phyloP scores from a whole-genome alignment of 2,113 vertebrate species.

The Fulica atra region DNA sequence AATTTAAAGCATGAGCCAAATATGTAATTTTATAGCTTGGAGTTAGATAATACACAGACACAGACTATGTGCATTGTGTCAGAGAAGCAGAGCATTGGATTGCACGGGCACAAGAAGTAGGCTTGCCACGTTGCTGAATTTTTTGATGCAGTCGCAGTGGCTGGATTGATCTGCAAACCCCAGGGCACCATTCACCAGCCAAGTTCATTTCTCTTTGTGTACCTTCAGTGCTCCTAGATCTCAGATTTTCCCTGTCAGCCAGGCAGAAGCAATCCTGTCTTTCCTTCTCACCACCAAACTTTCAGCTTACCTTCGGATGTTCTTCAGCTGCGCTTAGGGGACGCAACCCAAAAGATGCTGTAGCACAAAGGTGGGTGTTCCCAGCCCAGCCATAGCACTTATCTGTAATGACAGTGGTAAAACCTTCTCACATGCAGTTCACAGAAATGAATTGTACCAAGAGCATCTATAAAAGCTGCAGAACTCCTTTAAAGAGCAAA shows the following conservation, averaged over 20 bases:
- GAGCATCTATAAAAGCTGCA: background rate
- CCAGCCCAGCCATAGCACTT: background rate
- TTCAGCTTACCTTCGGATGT: conserved; percentile 22
- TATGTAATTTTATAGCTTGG: conserved; percentile 10
- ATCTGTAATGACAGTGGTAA: background rate
- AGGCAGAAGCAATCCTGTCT: conserved; percentile 15
- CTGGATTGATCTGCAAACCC: conserved; percentile 41
- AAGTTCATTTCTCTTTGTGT: conserved; percentile 3
- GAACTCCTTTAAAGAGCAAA: conserved; percentile 2
- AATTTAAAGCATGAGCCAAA: conserved; percentile 49
- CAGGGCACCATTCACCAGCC: conserved; percentile 12
- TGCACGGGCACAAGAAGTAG: conserved; percentile 11
- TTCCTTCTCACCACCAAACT: background rate
- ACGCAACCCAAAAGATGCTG: background rate
- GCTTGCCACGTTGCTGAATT: conserved; percentile 18
- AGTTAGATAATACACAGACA: conserved; percentile 3
- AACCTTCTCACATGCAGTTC: background rate
- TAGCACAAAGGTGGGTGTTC: background rate
- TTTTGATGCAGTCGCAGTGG: conserved; percentile 22
- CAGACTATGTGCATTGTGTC: conserved; percentile 26
- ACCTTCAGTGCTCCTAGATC: background rate
- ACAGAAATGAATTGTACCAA: conserved; percentile 22
- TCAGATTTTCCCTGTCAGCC: conserved; percentile 29
- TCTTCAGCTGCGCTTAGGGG: background rate
- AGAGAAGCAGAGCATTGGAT: background rate